phyloP scores from a whole-genome alignment of 2,113 vertebrate genomes.

The Galbula dea region DNA sequence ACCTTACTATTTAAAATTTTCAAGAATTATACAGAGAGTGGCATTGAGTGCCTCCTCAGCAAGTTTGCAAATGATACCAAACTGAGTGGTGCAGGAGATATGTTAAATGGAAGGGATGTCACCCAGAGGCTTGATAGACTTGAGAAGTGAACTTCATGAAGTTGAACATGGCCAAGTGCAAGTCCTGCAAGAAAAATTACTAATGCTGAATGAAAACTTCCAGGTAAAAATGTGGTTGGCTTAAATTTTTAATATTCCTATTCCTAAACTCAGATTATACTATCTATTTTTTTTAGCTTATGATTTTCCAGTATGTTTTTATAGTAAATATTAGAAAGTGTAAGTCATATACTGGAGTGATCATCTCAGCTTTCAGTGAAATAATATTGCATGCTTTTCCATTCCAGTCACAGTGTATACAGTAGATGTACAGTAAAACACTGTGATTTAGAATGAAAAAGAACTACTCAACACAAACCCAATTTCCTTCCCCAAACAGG shows the following conservation, averaged over 20 bases:
- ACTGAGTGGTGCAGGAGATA: neutral
- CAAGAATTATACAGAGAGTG: too few relatives aligned
- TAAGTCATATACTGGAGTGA: neutral
- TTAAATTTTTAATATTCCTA: neutral
- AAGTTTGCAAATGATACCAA: neutral
- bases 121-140: neutral
- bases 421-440: neutral
- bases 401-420: neutral
- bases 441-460: neutral
- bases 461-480: neutral
- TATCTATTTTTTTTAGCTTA: neutral
- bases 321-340: neutral
- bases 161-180: neutral
- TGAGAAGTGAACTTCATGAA: neutral
- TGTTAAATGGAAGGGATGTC: neutral
- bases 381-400: neutral
- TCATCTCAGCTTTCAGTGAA: neutral
- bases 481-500: neutral
- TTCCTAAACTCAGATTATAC: neutral
- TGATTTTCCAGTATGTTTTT: neutral
- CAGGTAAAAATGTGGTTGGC: neutral
- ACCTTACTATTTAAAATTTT: neutral
- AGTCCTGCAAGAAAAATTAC: neutral
- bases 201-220: neutral
- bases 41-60: neutral